Base-by-base conservation (phyloP, 2,888 invertebrate species). In the Mycalesis mineus region DNA sequence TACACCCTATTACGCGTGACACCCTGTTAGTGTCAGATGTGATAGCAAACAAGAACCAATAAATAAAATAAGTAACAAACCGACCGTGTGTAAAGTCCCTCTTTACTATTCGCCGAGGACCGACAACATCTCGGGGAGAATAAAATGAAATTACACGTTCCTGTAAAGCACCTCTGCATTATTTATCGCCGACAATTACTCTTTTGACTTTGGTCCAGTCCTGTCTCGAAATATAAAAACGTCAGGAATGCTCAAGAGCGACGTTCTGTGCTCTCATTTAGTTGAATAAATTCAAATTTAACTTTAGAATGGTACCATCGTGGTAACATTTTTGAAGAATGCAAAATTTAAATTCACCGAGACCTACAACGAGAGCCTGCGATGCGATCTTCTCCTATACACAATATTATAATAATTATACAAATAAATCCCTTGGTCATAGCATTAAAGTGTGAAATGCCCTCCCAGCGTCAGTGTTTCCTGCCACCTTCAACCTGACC, bases 161-260 rank as follows among this genome's bases (percentile, higher is more conserved):
- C 22, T 6, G 22, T 44, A 13, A 53, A 52, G 2, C 13, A 22
- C 42, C 33, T 36, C 14, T 36, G 44, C 45, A 44, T 37, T 28
- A 44, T 36, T 42, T 44, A 44, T 44, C 42, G 14, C 28, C 13
- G 13, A 36, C 33, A 44, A 44, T 44, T 44, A 37, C 44, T 36
- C 52, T 44, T 36, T 53, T 42, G 44, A 44, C 22, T 44, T 36
- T 15, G 13, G 40, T 29, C 29, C 17, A 15, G 29, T 22, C 2
- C 44, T 28, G 37, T 28, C 28, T 28, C 3, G 37, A 7, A 36
- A 53, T 17, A 53, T 37, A 53, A 37, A 48, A 44, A 53, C 8
- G 13, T 44, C n/a, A 8, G 14, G 17, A 49, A 55, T 45, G 45
- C 9, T 45, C 28, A n/a, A 22, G 42, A 42, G 22, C 31, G 6